Evolutionary conservation across 2,113 vertebrate species (phyloP).

Genomic region (Platysternon megacephalum): DNA sequence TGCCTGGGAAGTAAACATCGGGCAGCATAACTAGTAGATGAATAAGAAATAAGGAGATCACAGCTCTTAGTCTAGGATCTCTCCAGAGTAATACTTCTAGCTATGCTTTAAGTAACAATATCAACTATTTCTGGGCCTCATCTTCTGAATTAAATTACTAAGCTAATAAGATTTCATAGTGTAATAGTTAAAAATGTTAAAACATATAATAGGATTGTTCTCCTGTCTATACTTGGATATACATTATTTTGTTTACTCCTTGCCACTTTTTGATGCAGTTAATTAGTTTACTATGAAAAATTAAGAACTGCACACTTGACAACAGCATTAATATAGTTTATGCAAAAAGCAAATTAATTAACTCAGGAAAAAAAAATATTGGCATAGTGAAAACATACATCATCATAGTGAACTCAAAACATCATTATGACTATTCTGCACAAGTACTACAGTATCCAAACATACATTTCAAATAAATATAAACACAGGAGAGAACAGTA

Average conservation of each 20-base stretch:
- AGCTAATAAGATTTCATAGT: not conserved
- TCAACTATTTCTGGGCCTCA: not conserved
- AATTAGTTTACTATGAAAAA: not conserved
- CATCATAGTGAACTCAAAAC: not conserved
- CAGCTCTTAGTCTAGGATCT: not conserved
- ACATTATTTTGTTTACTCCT: not conserved
- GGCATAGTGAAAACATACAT: not conserved
- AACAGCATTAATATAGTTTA: not conserved
- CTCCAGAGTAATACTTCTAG: not conserved
- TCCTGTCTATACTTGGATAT: not conserved
- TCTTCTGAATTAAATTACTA: not conserved
- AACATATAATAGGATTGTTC: not conserved
- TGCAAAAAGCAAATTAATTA: not conserved
- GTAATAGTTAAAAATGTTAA: not conserved
- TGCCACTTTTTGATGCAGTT: not conserved
- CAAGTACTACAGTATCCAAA: not conserved
- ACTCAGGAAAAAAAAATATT: not conserved
- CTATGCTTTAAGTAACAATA: not conserved
- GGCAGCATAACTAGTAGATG: not conserved
- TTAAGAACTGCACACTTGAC: not conserved
- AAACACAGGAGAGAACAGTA: not conserved
- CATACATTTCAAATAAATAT: not conserved
- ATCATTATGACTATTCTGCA: not conserved
- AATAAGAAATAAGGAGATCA: not conserved
- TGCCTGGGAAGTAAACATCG: not conserved